These are phyloP conservation scores for Chloroceryle amazona DNA, from an alignment of 2,797 vertebrate species.

Conservation along the genomic window DNA sequence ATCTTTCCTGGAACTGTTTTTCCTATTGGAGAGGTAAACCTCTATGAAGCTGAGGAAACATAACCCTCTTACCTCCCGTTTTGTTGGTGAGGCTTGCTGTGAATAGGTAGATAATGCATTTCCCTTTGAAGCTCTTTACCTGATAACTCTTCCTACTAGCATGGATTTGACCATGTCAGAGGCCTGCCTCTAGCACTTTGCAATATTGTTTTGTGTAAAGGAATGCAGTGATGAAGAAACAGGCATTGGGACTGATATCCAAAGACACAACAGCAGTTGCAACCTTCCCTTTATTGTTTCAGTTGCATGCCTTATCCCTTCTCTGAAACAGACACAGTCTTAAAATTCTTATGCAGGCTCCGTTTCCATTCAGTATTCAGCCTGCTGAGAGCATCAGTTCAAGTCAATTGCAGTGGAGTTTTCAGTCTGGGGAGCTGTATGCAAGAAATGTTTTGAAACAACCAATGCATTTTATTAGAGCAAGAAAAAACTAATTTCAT, in stretches of 20 bases:
- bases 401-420: not conserved
- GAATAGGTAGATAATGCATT: not conserved
- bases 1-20: not conserved
- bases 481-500: not conserved
- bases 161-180: not conserved
- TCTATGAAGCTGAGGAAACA: not conserved
- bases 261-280: not conserved
- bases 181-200: not conserved
- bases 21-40: not conserved
- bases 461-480: not conserved
- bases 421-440: not conserved
- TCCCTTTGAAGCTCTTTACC: not conserved
- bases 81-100: not conserved
- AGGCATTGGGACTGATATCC: not conserved
- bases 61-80: fast-evolving
- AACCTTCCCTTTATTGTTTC: not conserved
- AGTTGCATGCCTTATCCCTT: not conserved
- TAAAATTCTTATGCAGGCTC: not conserved
- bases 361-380: not conserved
- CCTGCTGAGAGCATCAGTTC: not conserved
- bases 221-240: not conserved
- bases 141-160: not conserved
- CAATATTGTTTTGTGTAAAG: not conserved
- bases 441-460: not conserved
- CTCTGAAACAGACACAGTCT: not conserved